phyloP scores from a whole-genome alignment of 2,113 vertebrate species.

The Asarcornis scutulata region DNA sequence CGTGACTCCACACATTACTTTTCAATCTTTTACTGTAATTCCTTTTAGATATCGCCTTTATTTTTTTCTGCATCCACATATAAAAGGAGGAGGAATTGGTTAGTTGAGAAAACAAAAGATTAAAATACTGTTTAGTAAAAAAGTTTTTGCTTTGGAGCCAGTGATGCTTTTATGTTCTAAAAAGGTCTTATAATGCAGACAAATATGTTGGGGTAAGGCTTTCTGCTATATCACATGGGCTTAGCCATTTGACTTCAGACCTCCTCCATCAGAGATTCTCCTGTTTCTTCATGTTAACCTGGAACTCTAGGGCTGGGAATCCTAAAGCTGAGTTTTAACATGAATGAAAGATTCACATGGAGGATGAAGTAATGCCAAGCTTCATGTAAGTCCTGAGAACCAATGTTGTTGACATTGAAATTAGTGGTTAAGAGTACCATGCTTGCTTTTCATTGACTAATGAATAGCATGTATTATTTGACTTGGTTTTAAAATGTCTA shows the following conservation, averaged over 20 bases:
- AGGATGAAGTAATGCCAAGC: neutral
- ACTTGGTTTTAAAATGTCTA: neutral
- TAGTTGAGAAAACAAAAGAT: neutral
- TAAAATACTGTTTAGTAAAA: neutral
- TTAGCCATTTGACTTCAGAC: neutral
- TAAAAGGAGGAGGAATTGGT: neutral
- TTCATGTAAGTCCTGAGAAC: neutral
- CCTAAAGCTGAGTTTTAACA: neutral
- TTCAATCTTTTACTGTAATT: conserved; percentile 3
- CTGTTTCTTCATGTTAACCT: neutral
- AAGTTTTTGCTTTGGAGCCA: neutral
- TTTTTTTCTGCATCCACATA: neutral
- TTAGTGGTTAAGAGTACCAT: accelerated
- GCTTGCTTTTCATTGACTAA: neutral
- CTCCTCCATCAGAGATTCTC: neutral
- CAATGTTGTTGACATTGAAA: neutral
- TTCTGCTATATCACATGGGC: accelerated
- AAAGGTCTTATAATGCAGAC: neutral
- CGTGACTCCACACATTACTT: neutral
- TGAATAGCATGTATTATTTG: neutral
- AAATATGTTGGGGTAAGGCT: neutral
- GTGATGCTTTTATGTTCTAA: neutral
- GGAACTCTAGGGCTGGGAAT: neutral
- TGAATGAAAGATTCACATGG: neutral
- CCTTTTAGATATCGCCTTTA: neutral